phyloP scores from a whole-genome alignment of 2,888 invertebrate species.

The Stenolophus ochropezus region DNA sequence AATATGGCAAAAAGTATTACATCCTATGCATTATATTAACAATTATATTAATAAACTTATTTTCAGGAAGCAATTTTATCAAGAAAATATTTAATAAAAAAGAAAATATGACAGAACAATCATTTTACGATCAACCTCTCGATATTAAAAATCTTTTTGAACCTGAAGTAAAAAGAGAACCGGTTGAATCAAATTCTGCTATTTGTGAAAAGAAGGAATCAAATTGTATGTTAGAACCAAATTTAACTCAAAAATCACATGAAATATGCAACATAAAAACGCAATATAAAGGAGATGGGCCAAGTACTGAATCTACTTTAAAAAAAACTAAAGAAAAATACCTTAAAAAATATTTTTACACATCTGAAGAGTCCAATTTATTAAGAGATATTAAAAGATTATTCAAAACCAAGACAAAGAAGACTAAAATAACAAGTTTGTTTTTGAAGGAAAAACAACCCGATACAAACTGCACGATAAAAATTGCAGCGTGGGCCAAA shows the following conservation, averaged over 20 bases:
- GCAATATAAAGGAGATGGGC: background rate
- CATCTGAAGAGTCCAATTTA: background rate
- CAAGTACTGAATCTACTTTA: background rate
- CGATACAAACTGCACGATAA: constrained; percentile 64
- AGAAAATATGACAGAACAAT: too few relatives aligned
- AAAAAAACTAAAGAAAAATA: background rate
- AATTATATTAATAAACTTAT: too few relatives aligned
- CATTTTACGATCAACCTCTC: too few relatives aligned
- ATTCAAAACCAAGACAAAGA: constrained; percentile 24
- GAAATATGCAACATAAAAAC: background rate
- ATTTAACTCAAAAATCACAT: background rate
- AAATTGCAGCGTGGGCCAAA: constrained; percentile 66
- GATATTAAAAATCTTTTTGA: too few relatives aligned
- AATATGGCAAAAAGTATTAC: too few relatives aligned
- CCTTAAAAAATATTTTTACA: background rate
- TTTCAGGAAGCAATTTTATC: too few relatives aligned
- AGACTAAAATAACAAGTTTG: background rate
- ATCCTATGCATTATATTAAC: too few relatives aligned
- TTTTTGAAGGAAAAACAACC: background rate
- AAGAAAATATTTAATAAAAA: too few relatives aligned
- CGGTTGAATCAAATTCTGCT: background rate
- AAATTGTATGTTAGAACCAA: background rate
- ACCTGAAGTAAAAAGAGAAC: background rate
- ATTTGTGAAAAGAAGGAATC: background rate
- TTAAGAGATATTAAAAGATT: constrained; percentile 20